These are phyloP conservation scores for Subanguina moxae DNA, from an alignment of 1,140 invertebrate species.

Conservation along the genomic window DNA sequence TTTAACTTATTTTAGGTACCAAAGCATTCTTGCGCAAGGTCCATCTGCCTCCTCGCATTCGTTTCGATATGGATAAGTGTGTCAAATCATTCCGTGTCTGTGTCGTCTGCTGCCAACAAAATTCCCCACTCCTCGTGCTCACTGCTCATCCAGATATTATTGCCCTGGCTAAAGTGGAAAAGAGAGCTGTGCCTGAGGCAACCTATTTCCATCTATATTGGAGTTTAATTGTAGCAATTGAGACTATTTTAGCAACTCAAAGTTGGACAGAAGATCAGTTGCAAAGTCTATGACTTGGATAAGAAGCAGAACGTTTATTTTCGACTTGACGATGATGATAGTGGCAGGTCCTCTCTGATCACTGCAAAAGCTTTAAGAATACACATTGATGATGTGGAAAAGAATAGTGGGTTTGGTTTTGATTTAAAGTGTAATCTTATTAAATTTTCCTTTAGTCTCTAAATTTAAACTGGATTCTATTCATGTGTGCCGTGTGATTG, in stretches of 20 bases:
- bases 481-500: conserved; percentile 46
- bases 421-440: no score
- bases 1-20: conserved; percentile 34
- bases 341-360: conserved; percentile 36
- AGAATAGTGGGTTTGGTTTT: conserved; percentile 28
- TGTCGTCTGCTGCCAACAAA: conserved; percentile 44
- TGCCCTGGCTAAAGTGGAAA: conserved; percentile 47
- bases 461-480: conserved; percentile 43
- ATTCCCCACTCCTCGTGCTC: conserved; percentile 51
- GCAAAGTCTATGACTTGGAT: conserved; percentile 39
- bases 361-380: conserved; percentile 41
- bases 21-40: conserved; percentile 45
- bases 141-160: conserved; percentile 54
- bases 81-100: conserved; percentile 41
- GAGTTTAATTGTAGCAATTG: background rate
- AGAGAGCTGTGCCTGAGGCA: conserved; percentile 40
- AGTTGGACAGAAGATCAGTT: conserved; percentile 41
- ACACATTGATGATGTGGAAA: conserved; percentile 38
- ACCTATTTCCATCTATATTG: conserved; percentile 7
- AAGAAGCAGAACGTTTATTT: conserved; percentile 47
- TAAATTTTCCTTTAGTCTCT: conserved; percentile 29
- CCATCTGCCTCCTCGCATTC: conserved; percentile 49
- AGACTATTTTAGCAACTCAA: conserved; percentile 35
- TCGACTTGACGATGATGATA: conserved; percentile 26
- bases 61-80: conserved; percentile 23